Percentiles rank a stretch among this genome's conserved stretches.
Conservation (phyloP, 2,888 invertebrate genomes). For the Ptilodon capucinus region DNA sequence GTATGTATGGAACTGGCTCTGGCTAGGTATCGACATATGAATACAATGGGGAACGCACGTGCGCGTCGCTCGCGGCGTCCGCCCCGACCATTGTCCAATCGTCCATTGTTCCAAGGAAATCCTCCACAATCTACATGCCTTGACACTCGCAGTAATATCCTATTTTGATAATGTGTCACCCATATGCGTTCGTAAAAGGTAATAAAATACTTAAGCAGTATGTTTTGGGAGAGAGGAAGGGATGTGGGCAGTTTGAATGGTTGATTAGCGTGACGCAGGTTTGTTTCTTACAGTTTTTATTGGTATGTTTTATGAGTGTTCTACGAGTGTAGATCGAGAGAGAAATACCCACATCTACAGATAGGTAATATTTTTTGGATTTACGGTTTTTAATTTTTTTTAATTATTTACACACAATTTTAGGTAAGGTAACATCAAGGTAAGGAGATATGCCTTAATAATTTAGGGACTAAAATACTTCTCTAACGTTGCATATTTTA, state of each 20-base stretch:
- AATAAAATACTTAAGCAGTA: slow-evolving; percentile 3
- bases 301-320: too few species aligned
- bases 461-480: too few species aligned
- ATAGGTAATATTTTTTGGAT: too few species aligned
- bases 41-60: slow-evolving; percentile 74
- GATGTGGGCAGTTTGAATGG: neutral
- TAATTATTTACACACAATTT: too few species aligned
- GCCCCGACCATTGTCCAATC: slow-evolving; percentile 63
- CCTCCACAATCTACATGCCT: slow-evolving; percentile 59
- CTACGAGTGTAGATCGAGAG: too few species aligned
- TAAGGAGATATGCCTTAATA: too few species aligned
- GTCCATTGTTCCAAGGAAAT: slow-evolving; percentile 75
- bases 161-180: slow-evolving; percentile 39
- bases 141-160: slow-evolving; percentile 60
- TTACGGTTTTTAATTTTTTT: neutral
- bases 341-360: too few species aligned
- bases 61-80: slow-evolving; percentile 52
- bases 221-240: neutral
- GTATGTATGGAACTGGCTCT: slow-evolving; percentile 34
- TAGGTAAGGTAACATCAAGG: too few species aligned
- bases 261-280: neutral
- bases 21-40: slow-evolving; percentile 51
- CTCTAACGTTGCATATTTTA: too few species aligned
- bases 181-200: slow-evolving; percentile 18
- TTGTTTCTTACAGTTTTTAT: neutral